Evolutionary conservation across 2,113 vertebrate genomes (phyloP), one percentile per base, ranked within the genome.

Genomic region (Callorhinus ursinus): DNA sequence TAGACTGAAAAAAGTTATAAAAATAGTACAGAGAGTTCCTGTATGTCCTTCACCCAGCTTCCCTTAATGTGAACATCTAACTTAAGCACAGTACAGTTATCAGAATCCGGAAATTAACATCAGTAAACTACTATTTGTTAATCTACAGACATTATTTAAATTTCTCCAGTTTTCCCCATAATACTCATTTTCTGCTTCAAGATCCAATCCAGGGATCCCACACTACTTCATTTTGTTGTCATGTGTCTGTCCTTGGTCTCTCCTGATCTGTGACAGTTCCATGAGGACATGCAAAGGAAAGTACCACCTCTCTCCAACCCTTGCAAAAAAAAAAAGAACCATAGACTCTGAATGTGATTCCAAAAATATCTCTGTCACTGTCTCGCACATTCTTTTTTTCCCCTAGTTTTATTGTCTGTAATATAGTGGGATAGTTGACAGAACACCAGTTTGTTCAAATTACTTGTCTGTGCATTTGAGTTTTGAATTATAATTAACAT

Each of bases 141-240:
- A 94, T 72, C 49, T 59, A 24, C 1, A 69, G 80, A 46, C 33
- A n/a, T 86, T 69, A 90, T 90, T 90, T 90, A 94, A 74, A 49
- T 90, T 88, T 95, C 46, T 97, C 57, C 15, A 42, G 39, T 90
- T 93, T 87, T 22, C 63, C n/a, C 55, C 9, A 74, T 87, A 53
- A 79, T 90, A 65, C 12, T 12, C 57, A 59, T 96, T 93, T 93
- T 46, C n/a, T 96, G n/a, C 77, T 67, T 91, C 13, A 84, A n/a
- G 72, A 61, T 36, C 53, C 36, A 83, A n/a, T 55, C n/a, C 22
- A 31, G 13, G 42, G 42, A 82, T 90, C 57, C 61, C 49, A 67
- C 16, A 46, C 24, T 84, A 19, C 42, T 77, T 77, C 65, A 90
- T 93, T 88, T 96, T 42, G 33, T 71, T 90, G 21, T 63, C n/a